Base-by-base conservation (phyloP, 1,140 invertebrate genomes). In the Sesamia nonagrioides region DNA sequence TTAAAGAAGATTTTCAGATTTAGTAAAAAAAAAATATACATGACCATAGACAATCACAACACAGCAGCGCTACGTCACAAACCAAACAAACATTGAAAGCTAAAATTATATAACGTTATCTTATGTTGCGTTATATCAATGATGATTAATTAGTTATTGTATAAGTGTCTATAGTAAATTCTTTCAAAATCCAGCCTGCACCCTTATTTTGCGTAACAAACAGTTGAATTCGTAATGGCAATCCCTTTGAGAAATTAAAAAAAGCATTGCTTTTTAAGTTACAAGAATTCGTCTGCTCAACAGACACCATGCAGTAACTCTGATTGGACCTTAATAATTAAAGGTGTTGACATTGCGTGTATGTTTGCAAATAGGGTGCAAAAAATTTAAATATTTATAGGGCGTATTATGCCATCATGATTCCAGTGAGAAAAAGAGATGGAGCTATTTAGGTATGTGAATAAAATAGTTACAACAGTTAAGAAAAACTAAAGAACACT, bases 31-130 rank as follows among this genome's bases (percentile, higher is more conserved):
- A 71, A 11, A 63, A 18, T 8, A 63, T 8, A 75, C 50, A 75
- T 50, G 2, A 50, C 58, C 7, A 61, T n/a, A 37, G 58, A 75
- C 73, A 50, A 54, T 54, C 50, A 54, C 68, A 68, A 54, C n/a
- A 77, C 74, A 68, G 17, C 50, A 52, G 15, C 35, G 61, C 15
- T 42, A 77, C 60, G 33, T 63, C 48, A 77, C 45, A 77, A 54
- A 68, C 48, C 35, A 77, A 77, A 77, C 60, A 37, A 72, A 68
- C 61, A 68, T 77, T 42, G 13, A 77, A 52, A 77, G 58, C 73
- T 13, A 68, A 18, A 48, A 75, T 50, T 2, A 50, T 52, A 68
- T 66, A 56, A 72, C 69, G 37, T 50, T 37, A 35, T 63, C 40
- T 18, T 17, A 48, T 8, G 18, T 40, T 68, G 45, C 33, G n/a